phyloP scores from a whole-genome alignment of 2,888 invertebrate genomes.

The Sarcophaga carnaria region DNA sequence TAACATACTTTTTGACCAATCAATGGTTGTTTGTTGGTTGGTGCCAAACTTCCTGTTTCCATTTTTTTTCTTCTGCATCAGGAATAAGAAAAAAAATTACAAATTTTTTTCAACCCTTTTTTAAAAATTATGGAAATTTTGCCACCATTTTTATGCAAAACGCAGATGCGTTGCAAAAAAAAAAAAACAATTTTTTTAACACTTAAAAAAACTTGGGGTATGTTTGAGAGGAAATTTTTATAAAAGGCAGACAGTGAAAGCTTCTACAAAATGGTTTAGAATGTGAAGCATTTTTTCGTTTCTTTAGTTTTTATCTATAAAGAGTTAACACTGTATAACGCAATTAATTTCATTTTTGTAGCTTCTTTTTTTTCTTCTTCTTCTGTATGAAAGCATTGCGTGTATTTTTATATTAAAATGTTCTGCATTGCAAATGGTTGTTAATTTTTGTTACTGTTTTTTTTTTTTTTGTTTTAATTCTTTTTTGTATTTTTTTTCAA shows the following conservation, averaged over 20 bases:
- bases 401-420: constrained; percentile 55
- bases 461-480: too few relatives aligned
- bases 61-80: neutral
- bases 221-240: neutral
- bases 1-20: neutral
- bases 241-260: neutral
- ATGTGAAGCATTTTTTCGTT: neutral
- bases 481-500: neutral
- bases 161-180: constrained; percentile 37
- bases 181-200: too few relatives aligned
- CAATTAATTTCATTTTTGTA: neutral
- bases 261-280: neutral
- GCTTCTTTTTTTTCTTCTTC: neutral
- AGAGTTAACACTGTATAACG: too few relatives aligned
- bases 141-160: constrained; percentile 51
- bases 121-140: neutral
- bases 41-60: neutral
- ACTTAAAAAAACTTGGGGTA: neutral
- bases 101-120: neutral
- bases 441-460: neutral
- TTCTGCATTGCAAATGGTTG: neutral
- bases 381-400: constrained; percentile 28
- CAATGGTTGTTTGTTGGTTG: neutral
- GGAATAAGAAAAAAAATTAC: too few relatives aligned
- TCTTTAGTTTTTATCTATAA: neutral